Conservation (phyloP, 2,888 invertebrate genomes). For the Sinopyrophorus schimmeli region DNA sequence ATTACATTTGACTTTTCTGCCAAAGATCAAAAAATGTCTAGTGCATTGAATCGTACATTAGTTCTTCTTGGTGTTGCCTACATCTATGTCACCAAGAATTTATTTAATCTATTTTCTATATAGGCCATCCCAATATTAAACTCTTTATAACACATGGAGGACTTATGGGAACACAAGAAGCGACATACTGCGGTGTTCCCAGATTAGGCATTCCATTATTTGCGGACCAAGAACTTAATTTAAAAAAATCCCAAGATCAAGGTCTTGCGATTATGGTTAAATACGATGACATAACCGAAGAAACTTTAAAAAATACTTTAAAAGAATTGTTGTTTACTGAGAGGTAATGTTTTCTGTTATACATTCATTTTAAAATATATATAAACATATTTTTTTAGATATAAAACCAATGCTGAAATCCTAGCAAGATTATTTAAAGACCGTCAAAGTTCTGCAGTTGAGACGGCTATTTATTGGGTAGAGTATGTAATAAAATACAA, state of each 20-base stretch:
- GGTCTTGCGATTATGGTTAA: constrained; percentile 55
- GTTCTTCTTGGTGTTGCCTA: too few relatives aligned
- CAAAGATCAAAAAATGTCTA: too few relatives aligned
- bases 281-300: constrained; percentile 37
- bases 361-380: too few relatives aligned
- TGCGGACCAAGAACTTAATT: constrained; percentile 56
- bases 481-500: constrained; percentile 65
- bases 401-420: constrained; percentile 57
- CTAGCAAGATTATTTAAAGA: constrained; percentile 61
- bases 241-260: constrained; percentile 57
- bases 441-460: constrained; percentile 61
- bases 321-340: constrained; percentile 52
- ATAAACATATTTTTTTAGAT: constrained; percentile 58
- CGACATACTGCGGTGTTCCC: constrained; percentile 49
- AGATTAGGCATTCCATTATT: constrained; percentile 47
- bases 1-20: too few relatives aligned
- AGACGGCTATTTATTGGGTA: constrained; percentile 66
- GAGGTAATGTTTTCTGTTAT: constrained; percentile 51
- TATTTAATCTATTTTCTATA: too few relatives aligned
- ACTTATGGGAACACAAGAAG: constrained; percentile 54
- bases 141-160: constrained; percentile 58
- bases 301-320: constrained; percentile 38
- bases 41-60: too few relatives aligned
- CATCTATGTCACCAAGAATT: too few relatives aligned
- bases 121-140: constrained; percentile 53